Percentiles rank a stretch among this genome's conserved stretches.
Evolutionary conservation across 2,888 invertebrate genomes (phyloP).

Genomic region (Eristalis arbustorum): DNA sequence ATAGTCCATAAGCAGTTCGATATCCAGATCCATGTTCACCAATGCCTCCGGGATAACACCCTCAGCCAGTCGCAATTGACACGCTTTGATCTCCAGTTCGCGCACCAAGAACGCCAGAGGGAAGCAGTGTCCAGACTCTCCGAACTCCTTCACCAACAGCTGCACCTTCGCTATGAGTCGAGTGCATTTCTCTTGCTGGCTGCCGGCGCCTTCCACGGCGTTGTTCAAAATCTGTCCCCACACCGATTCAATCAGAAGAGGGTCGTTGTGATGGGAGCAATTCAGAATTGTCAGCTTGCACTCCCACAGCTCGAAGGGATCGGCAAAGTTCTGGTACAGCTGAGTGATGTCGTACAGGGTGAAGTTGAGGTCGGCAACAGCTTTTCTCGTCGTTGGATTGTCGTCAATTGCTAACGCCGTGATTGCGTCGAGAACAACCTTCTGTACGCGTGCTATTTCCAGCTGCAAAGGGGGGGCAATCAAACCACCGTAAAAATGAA

Average conservation of each 20-base stretch:
- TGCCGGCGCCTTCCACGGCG: slow-evolving; percentile 78
- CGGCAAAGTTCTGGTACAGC: slow-evolving; percentile 95
- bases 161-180: slow-evolving; percentile 89
- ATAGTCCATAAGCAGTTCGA: slow-evolving; percentile 89
- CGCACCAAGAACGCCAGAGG: slow-evolving; percentile 92
- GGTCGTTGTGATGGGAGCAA: slow-evolving; percentile 95
- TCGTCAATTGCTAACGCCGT: slow-evolving; percentile 77
- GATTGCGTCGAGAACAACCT: slow-evolving; percentile 85
- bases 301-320: slow-evolving; percentile 93
- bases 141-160: slow-evolving; percentile 88
- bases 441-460: slow-evolving; percentile 93
- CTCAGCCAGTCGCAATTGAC: slow-evolving; percentile 86
- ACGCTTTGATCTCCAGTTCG: slow-evolving; percentile 89
- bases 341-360: slow-evolving; percentile 93
- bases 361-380: slow-evolving; percentile 87
- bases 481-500: background rate
- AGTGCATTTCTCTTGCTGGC: slow-evolving; percentile 83
- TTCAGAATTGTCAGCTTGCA: slow-evolving; percentile 97
- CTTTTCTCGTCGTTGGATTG: slow-evolving; percentile 83
- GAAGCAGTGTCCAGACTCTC: slow-evolving; percentile 91
- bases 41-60: slow-evolving; percentile 89
- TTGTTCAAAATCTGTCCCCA: slow-evolving; percentile 90
- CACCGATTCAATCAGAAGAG: slow-evolving; percentile 91
- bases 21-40: slow-evolving; percentile 87
- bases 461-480: slow-evolving; percentile 76